Conservation (phyloP, 1,140 invertebrate genomes). For the Nixonia krombeini region DNA sequence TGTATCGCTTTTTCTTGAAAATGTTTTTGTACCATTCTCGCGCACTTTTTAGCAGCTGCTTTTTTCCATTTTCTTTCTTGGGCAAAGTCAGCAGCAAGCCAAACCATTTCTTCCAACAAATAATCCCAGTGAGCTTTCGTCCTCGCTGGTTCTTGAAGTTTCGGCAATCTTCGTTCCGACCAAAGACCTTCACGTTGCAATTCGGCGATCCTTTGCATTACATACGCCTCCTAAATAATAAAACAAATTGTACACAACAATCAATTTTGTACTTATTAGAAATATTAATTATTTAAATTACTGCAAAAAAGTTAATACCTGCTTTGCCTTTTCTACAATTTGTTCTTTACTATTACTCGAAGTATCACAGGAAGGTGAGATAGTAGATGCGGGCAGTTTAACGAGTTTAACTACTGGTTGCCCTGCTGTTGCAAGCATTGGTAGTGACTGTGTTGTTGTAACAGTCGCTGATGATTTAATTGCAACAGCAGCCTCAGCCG, state of each 20-base stretch:
- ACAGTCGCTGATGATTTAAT: slow-evolving; percentile 47
- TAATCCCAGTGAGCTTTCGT: slow-evolving; percentile 99
- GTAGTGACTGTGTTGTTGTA: slow-evolving; percentile 38
- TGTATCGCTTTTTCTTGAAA: slow-evolving; percentile 94
- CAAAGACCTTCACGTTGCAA: slow-evolving; percentile 92
- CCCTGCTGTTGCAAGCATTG: slow-evolving; percentile 47
- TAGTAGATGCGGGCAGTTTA: slow-evolving; percentile 60
- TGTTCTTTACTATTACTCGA: slow-evolving; percentile 79
- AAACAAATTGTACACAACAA: slow-evolving; percentile 28
- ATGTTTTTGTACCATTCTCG: slow-evolving; percentile 94
- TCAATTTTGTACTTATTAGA: slow-evolving; percentile 11
- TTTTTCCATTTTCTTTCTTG: slow-evolving; percentile 99
- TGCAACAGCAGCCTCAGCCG: too few relatives aligned
- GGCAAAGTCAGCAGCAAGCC: slow-evolving; percentile 97
- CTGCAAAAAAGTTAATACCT: slow-evolving; percentile 72
- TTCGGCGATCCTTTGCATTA: slow-evolving; percentile 92
- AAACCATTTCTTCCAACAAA: slow-evolving; percentile 97
- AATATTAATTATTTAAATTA: too few relatives aligned
- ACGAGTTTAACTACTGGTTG: slow-evolving; percentile 73
- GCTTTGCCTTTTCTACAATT: slow-evolving; percentile 90
- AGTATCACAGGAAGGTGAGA: slow-evolving; percentile 61
- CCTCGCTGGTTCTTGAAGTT: slow-evolving; percentile 90
- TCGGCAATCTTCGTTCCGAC: slow-evolving; percentile 92
- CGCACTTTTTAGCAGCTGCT: slow-evolving; percentile 92
- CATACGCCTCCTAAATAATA: slow-evolving; percentile 83